Conservation (phyloP, 2,797 vertebrate species). For the Melanotaenia trifasciata region DNA sequence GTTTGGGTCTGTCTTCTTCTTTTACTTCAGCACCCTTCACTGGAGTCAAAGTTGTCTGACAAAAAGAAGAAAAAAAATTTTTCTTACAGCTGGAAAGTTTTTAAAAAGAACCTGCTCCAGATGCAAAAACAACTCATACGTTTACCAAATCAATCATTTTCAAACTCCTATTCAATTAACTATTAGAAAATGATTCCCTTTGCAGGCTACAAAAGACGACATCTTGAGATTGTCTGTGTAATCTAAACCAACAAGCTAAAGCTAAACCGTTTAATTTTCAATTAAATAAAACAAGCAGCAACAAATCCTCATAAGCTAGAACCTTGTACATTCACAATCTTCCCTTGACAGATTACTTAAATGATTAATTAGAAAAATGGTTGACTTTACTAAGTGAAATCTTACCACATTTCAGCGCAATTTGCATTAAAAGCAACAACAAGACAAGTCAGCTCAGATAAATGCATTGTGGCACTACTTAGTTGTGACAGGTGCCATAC, state of each 20-base stretch:
- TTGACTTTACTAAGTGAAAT: slow-evolving; percentile 4
- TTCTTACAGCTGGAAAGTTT: no score
- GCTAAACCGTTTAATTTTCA: neutral
- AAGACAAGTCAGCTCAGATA: neutral
- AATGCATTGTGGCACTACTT: neutral
- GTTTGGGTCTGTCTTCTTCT: slow-evolving; percentile 93
- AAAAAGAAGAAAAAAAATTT: neutral
- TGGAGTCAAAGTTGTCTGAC: slow-evolving; percentile 91
- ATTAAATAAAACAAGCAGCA: neutral
- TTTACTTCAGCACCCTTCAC: slow-evolving; percentile 93
- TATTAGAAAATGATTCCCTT: neutral
- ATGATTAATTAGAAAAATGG: neutral
- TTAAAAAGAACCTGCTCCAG: neutral
- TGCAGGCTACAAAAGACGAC: neutral
- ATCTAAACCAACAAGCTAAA: slow-evolving; percentile 7
- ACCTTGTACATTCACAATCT: neutral
- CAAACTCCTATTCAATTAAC: neutral
- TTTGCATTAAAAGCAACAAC: slow-evolving; percentile 15
- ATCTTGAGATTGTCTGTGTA: neutral
- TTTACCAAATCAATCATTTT: neutral
- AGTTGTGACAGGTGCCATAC: neutral
- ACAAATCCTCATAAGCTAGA: neutral
- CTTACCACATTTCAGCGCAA: neutral
- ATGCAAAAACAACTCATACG: neutral
- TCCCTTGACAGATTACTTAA: neutral